Percentiles rank a stretch among this genome's conserved stretches.
Evolutionary conservation across 2,797 vertebrate species (phyloP).

Genomic region (Petrocephalus sullivani): DNA sequence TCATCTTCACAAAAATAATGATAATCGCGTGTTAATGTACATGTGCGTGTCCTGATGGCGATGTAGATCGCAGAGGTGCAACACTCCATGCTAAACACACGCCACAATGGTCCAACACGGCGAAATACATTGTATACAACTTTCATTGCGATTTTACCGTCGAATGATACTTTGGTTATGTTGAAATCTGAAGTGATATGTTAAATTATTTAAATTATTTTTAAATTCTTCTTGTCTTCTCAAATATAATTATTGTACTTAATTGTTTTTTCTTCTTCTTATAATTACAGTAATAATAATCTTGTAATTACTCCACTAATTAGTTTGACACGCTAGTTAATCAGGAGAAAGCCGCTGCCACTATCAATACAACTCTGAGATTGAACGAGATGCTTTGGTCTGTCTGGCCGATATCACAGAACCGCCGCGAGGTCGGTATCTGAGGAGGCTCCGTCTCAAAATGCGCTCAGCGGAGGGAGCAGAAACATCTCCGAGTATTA

Average conservation of each 20-base stretch:
- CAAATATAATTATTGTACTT: background rate
- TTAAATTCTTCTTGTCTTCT: background rate
- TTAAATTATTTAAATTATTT: background rate
- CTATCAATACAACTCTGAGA: constrained; percentile 66
- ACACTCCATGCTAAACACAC: background rate
- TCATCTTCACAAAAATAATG: background rate
- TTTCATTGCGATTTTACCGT: background rate
- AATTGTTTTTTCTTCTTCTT: background rate
- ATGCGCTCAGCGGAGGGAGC: background rate
- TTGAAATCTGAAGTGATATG: background rate
- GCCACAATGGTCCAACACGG: background rate
- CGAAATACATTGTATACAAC: background rate
- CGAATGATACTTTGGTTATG: background rate
- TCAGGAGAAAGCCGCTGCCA: constrained; percentile 66
- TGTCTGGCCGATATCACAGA: background rate
- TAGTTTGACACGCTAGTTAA: constrained; percentile 79
- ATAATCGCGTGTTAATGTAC: background rate
- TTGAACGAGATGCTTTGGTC: constrained; percentile 41
- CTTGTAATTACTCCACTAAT: constrained; percentile 83
- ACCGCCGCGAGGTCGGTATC: constrained; percentile 40
- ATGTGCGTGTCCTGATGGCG: background rate
- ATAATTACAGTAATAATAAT: background rate
- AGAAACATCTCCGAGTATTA: background rate
- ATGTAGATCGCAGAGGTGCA: background rate
- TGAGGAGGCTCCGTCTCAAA: background rate